Conservation (phyloP, 2,888 invertebrate genomes). For the Drosophila monieri region DNA sequence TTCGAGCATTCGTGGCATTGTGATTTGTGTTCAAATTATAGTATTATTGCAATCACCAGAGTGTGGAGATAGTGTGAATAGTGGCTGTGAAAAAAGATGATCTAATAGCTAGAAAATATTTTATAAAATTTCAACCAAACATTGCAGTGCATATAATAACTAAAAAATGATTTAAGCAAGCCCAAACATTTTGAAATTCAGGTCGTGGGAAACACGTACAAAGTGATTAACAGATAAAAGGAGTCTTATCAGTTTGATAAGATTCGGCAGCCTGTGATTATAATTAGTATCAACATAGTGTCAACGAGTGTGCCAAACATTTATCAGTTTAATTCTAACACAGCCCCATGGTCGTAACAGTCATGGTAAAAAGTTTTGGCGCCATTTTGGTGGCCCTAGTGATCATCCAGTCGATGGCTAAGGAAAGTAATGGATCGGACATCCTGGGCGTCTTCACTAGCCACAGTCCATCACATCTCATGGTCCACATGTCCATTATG, state of each 20-base stretch:
- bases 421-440: slow-evolving; percentile 58
- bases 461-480: slow-evolving; percentile 81
- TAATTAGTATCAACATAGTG: not conserved
- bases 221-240: not conserved
- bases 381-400: slow-evolving; percentile 18
- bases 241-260: not conserved
- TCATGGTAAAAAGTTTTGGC: slow-evolving; percentile 5
- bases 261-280: not conserved
- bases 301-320: not conserved
- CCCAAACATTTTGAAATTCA: not conserved
- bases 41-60: not conserved
- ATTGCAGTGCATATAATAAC: not conserved
- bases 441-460: slow-evolving; percentile 81
- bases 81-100: not conserved
- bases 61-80: not conserved
- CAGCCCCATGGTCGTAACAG: no score
- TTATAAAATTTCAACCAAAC: not conserved
- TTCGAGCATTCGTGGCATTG: not conserved
- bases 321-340: not conserved
- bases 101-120: not conserved
- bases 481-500: slow-evolving; percentile 79
- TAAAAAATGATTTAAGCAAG: not conserved
- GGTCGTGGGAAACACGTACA: not conserved
- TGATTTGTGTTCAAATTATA: not conserved
- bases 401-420: slow-evolving; percentile 9